Conservation (phyloP, 1,140 invertebrate genomes). For the Sycophila sp. region DNA sequence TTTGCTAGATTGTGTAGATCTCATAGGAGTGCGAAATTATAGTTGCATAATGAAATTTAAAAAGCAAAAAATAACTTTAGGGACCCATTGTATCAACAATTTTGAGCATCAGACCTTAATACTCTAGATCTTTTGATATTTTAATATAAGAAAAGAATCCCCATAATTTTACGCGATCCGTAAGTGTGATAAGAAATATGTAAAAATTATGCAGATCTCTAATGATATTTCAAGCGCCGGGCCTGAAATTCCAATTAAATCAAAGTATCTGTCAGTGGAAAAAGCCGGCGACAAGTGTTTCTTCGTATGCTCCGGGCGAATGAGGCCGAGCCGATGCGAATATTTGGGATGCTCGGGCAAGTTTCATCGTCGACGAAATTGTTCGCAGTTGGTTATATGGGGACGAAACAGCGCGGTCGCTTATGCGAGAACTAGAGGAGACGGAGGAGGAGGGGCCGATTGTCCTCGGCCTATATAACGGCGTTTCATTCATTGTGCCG, state of each 20-base stretch:
- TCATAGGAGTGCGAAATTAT: no score
- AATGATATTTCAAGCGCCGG: background rate
- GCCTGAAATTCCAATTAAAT: background rate
- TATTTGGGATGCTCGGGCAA: constrained; percentile 26
- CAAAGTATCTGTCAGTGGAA: background rate
- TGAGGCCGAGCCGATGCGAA: background rate
- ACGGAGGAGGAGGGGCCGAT: background rate
- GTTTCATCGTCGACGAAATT: constrained; percentile 26
- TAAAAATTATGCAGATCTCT: no score
- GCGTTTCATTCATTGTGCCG: background rate
- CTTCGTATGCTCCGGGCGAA: background rate
- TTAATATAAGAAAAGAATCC: no score
- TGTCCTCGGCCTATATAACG: background rate
- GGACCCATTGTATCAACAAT: no score
- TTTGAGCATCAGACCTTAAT: no score
- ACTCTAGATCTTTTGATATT: no score
- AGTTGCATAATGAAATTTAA: no score
- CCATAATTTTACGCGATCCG: no score
- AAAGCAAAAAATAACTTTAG: no score
- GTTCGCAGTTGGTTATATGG: constrained; percentile 5
- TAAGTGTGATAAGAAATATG: no score
- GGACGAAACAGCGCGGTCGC: background rate
- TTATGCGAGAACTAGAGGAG: background rate
- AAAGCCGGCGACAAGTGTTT: background rate
- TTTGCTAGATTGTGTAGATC: no score